A percentile compares a stretch with the other conserved stretches of the same genome.
Conservation (phyloP, 1,140 invertebrate species). For the Drosophila bifasciata region DNA sequence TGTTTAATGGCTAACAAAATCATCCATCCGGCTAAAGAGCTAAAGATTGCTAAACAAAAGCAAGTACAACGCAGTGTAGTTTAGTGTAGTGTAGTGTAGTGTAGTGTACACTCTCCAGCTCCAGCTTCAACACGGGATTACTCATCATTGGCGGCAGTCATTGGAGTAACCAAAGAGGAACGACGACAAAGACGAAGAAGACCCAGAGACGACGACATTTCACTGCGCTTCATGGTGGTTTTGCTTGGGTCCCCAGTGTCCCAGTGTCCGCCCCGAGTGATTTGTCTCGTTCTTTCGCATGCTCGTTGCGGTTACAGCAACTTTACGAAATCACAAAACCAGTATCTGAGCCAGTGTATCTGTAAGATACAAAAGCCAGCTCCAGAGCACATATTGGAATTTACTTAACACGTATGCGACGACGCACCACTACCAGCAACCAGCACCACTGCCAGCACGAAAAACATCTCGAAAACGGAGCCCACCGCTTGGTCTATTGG, state of each 20-base stretch:
- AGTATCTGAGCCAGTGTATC: conserved; percentile 77
- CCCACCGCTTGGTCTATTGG: conserved; percentile 55
- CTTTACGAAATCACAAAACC: conserved; percentile 74
- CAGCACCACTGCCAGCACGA: conserved; percentile 4
- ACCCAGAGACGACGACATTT: conserved; percentile 19
- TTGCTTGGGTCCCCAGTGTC: conserved; percentile 15
- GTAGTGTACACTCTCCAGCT: conserved; percentile 18
- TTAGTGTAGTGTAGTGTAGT: too few relatives aligned
- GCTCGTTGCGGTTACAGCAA: conserved; percentile 40
- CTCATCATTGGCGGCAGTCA: conserved; percentile 36
- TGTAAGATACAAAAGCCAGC: conserved; percentile 70
- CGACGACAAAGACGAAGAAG: too few relatives aligned
- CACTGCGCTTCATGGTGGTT: conserved; percentile 47
- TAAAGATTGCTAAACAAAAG: conserved; percentile 64
- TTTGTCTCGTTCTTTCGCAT: conserved; percentile 20
- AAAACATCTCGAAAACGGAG: conserved; percentile 8
- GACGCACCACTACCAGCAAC: conserved; percentile 24
- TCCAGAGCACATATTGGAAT: conserved; percentile 75
- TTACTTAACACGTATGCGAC: conserved; percentile 75
- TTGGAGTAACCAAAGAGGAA: conserved; percentile 3
- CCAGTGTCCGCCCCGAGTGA: conserved; percentile 3
- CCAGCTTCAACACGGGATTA: conserved; percentile 45
- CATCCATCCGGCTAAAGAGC: conserved; percentile 34
- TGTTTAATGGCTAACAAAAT: conserved; percentile 58
- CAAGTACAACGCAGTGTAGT: conserved; percentile 11